A percentile compares a stretch with the other conserved stretches of the same genome.
Evolutionary conservation across 2,797 vertebrate genomes (phyloP).

Genomic region (Sebastolobus alascanus): DNA sequence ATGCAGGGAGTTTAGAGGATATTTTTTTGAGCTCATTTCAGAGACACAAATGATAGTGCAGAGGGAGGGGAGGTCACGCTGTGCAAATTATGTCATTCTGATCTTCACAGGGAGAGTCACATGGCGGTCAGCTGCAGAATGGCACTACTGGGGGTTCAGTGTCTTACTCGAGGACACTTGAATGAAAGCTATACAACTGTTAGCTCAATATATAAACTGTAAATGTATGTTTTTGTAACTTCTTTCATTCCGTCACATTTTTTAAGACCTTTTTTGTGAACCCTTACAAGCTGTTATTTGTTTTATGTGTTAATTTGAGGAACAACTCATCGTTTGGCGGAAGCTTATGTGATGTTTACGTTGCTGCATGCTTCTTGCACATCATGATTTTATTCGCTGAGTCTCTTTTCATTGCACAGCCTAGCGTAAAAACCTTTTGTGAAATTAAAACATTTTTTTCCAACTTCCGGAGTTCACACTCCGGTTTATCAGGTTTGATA

Average conservation of each 20-base stretch:
- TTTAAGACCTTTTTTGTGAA: not conserved
- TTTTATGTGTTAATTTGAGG: no score
- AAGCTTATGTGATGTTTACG: no score
- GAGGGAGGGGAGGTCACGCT: constrained; percentile 12
- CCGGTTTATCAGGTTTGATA: not conserved
- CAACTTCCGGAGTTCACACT: not conserved
- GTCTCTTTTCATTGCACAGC: not conserved
- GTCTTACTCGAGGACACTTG: not conserved
- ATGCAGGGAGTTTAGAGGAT: not conserved
- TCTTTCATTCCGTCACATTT: not conserved
- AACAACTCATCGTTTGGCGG: no score
- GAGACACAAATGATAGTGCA: not conserved
- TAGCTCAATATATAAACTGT: not conserved
- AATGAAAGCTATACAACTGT: not conserved
- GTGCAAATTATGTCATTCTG: constrained; percentile 33
- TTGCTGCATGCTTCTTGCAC: no score
- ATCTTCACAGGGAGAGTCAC: constrained; percentile 22
- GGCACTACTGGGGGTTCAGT: not conserved
- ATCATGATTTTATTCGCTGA: no score
- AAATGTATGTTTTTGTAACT: not conserved
- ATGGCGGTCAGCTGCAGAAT: constrained; percentile 36
- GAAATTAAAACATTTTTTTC: not conserved
- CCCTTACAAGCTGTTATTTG: no score
- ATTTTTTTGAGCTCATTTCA: not conserved
- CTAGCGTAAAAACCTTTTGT: not conserved